Percentiles rank a stretch among this genome's conserved stretches.
These are phyloP conservation scores for Galeruca laticollis DNA, from an alignment of 2,888 invertebrate genomes.

Conservation along the genomic window DNA sequence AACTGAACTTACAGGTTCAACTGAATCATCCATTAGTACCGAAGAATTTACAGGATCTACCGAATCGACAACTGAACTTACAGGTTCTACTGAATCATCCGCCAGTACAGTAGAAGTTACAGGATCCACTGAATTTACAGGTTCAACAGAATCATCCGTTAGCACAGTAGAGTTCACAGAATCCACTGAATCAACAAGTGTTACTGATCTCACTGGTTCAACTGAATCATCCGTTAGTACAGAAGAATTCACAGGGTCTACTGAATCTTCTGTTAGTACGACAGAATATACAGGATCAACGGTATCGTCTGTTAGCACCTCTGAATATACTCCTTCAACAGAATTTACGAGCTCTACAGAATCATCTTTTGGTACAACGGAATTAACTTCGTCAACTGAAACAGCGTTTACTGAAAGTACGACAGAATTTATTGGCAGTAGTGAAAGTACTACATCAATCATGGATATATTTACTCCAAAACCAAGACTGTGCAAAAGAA, in stretches of 20 bases:
- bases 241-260: background rate
- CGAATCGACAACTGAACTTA: conserved; percentile 34
- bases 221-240: conserved; percentile 22
- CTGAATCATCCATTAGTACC: background rate
- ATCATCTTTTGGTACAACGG: conserved; percentile 35
- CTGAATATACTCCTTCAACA: conserved; percentile 44
- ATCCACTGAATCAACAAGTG: conserved; percentile 20
- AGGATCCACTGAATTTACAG: conserved; percentile 42
- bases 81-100: conserved; percentile 45
- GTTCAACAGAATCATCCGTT: conserved; percentile 43
- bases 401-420: conserved; percentile 41
- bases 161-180: conserved; percentile 44
- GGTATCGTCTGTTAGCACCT: conserved; percentile 31
- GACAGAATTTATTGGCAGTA: conserved; percentile 38
- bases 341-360: conserved; percentile 38
- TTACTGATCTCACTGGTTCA: conserved; percentile 36
- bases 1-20: conserved; percentile 29
- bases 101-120: conserved; percentile 37
- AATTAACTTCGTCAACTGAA: conserved; percentile 35
- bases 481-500: conserved; percentile 71
- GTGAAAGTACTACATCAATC: conserved; percentile 57
- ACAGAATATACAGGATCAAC: conserved; percentile 41
- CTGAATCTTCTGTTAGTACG: background rate
- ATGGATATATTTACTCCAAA: conserved; percentile 68
- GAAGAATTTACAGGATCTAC: conserved; percentile 15